A percentile compares a stretch with the other conserved stretches of the same genome.
Conservation (phyloP, 2,113 vertebrate genomes). For the Anolis sagrei region DNA sequence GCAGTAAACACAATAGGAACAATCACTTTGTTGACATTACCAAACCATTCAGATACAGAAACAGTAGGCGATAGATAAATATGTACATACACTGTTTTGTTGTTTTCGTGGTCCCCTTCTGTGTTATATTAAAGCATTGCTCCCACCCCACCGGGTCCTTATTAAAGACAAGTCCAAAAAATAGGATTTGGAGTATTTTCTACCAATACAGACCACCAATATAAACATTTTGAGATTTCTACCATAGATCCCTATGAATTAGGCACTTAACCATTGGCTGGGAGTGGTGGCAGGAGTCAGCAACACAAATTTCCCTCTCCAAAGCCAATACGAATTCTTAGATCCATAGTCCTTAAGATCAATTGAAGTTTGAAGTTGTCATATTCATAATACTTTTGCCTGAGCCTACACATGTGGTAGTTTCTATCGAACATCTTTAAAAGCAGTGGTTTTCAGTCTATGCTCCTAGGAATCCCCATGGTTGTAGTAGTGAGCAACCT, state of each 20-base stretch:
- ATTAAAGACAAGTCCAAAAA: conserved; percentile 44
- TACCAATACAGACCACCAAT: conserved; percentile 12
- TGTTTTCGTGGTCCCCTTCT: conserved; percentile 42
- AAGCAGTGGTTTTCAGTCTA: conserved; percentile 24
- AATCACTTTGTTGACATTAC: conserved; percentile 69
- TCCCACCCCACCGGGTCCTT: conserved; percentile 11
- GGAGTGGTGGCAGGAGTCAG: conserved; percentile 12
- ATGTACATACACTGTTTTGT: conserved; percentile 61
- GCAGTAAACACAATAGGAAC: conserved; percentile 67
- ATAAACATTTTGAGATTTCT: conserved; percentile 38
- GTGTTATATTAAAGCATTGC: conserved; percentile 16
- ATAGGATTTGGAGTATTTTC: conserved; percentile 44
- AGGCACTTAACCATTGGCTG: conserved; percentile 67
- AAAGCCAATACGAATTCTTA: conserved; percentile 40
- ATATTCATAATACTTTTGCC: conserved; percentile 45
- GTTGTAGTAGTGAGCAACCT: not conserved
- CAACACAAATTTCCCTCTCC: conserved; percentile 56
- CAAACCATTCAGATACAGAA: conserved; percentile 69
- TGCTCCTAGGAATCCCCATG: not conserved
- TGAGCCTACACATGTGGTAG: conserved; percentile 27
- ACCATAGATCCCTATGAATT: conserved; percentile 42
- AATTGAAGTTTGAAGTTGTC: conserved; percentile 51
- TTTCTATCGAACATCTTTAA: conserved; percentile 45
- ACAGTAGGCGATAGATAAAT: conserved; percentile 58
- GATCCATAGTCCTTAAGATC: conserved; percentile 37